Evolutionary conservation across 2,797 vertebrate species (phyloP), one percentile per base, ranked within the genome.

Genomic region (Notoglanidium macrostoma): DNA sequence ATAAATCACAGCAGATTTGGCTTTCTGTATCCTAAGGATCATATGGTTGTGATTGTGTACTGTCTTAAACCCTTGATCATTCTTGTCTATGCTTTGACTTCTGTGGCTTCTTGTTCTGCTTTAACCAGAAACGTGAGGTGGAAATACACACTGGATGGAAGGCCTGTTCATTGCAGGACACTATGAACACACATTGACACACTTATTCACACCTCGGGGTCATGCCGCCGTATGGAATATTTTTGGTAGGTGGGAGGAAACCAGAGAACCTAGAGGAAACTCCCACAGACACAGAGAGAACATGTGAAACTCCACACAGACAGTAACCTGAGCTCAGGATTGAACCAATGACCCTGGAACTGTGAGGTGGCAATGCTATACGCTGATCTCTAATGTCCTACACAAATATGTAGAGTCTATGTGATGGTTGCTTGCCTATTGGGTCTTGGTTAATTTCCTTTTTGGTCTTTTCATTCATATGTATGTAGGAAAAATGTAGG

Each of bases 31-130:
- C 83, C 85, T 10, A 19, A 87, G 85, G 90, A 93, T 92, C 91
- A 90, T 85, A 89, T 92, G 94, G 93, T 91, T 95, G 93, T 88
- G 91, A 92, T 92, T 93, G 92, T 94, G 91, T 92, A 92, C 90
- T 91, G 90, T 91, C 61, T 80, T 89, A 93, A 78, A 55, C 29
- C 51, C 49, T 77, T 54, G 74, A 54, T 77, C 49, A 29, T 54
- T 54, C 49, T 29, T 77, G 26, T 77, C 49, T 55, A 11, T 32
- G n/a, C 17, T 55, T 72, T 70, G 1, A 40, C 44, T 80, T 80
- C 29, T 85, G 49, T 74, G 19, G 15, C 12, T 67, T 49, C 32
- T 44, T 55, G 17, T 79, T 40, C 23, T 55, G 59, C 70, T 46
- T 12, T 57, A 70, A 73, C 55, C n/a, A n/a, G 29, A 85, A 80